These are phyloP conservation scores for Noctua janthina DNA, from an alignment of 2,888 invertebrate species.

Conservation along the genomic window DNA sequence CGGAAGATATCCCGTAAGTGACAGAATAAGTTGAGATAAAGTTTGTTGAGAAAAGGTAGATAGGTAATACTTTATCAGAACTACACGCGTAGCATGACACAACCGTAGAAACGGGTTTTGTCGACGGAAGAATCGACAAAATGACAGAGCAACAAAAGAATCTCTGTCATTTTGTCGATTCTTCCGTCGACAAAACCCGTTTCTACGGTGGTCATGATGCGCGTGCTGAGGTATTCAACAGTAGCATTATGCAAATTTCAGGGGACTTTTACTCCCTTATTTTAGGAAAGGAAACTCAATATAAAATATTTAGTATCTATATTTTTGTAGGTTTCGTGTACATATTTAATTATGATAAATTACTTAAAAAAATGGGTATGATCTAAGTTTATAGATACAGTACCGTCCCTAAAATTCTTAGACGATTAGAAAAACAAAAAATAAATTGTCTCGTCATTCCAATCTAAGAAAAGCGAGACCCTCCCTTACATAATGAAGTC, in stretches of 20 bases:
- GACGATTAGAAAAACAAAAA: not conserved
- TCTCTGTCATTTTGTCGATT: too few species aligned
- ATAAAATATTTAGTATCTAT: not conserved
- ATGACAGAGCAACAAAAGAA: too few species aligned
- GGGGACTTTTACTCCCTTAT: not conserved
- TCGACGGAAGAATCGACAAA: too few species aligned
- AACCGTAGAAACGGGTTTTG: too few species aligned
- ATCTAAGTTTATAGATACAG: not conserved
- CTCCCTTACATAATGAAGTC: slow-evolving; percentile 33
- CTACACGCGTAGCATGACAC: not conserved
- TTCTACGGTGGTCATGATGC: too few species aligned
- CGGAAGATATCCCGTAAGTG: too few species aligned
- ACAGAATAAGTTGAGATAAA: too few species aligned
- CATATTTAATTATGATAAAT: not conserved
- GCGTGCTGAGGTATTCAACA: not conserved
- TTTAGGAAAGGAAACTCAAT: not conserved
- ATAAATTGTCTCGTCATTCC: not conserved
- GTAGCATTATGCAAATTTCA: not conserved
- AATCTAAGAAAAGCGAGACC: slow-evolving; percentile 9
- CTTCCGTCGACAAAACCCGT: too few species aligned
- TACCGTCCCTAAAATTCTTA: not conserved
- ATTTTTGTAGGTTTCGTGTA: not conserved
- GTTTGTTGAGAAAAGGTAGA: not conserved
- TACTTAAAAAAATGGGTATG: not conserved
- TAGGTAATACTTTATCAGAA: not conserved